Evolutionary conservation across 2,888 invertebrate species (phyloP).

Genomic region (Ferdinandea cuprea): DNA sequence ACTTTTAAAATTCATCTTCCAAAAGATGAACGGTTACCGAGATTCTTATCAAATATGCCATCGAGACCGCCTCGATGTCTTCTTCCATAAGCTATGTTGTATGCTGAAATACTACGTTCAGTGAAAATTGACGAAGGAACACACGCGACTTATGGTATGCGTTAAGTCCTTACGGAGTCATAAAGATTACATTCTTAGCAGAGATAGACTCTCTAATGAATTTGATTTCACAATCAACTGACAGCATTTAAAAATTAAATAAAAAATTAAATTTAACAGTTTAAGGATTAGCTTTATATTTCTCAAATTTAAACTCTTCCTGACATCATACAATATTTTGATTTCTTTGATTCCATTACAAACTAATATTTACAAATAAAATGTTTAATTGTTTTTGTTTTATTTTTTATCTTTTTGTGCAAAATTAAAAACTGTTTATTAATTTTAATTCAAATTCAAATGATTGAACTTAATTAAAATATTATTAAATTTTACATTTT

Average conservation of each 20-base stretch:
- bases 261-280: constrained; percentile 14
- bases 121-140: too few species aligned
- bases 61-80: too few species aligned
- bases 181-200: too few species aligned
- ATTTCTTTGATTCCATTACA: constrained; percentile 15
- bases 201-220: too few species aligned
- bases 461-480: constrained; percentile 8
- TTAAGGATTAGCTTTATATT: constrained; percentile 36
- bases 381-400: background rate
- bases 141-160: too few species aligned
- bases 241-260: background rate
- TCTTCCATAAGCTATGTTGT: too few species aligned
- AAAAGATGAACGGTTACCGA: too few species aligned
- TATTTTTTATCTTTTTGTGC: constrained; percentile 4
- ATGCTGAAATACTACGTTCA: too few species aligned
- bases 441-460: constrained; percentile 1
- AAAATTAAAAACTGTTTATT: constrained; percentile 5
- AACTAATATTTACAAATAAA: constrained; percentile 58
- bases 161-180: too few species aligned
- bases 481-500: background rate
- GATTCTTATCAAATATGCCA: too few species aligned
- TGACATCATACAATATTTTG: constrained; percentile 37
- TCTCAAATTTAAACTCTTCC: constrained; percentile 27
- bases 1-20: too few species aligned
- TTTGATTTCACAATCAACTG: too few species aligned